Evolutionary conservation across 2,888 invertebrate species (phyloP).

Genomic region (Diogma glabrata): DNA sequence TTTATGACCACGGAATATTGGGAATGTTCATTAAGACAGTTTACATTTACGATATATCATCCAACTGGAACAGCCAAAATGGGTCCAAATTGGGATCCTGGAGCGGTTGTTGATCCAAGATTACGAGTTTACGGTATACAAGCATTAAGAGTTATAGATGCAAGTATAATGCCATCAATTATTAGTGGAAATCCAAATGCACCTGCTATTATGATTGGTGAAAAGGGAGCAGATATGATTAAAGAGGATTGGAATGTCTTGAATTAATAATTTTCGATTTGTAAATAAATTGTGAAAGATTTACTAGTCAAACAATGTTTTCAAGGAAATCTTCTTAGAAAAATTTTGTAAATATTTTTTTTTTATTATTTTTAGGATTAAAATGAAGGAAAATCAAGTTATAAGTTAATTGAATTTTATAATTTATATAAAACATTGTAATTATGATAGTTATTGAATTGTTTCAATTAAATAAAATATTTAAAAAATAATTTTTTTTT

Average conservation of each 20-base stretch:
- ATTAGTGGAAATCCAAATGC: slow-evolving; percentile 86
- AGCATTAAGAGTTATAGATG: slow-evolving; percentile 68
- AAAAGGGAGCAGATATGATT: slow-evolving; percentile 80
- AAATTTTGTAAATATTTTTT: neutral
- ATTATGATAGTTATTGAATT: too few relatives aligned
- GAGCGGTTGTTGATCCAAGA: slow-evolving; percentile 69
- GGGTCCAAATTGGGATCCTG: slow-evolving; percentile 64
- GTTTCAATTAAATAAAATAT: too few relatives aligned
- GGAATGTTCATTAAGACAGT: slow-evolving; percentile 74
- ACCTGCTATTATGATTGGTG: slow-evolving; percentile 81
- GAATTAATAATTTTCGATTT: neutral
- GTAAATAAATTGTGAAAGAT: neutral
- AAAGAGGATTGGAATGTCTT: slow-evolving; percentile 64
- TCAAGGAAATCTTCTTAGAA: neutral
- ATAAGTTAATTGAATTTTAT: too few relatives aligned
- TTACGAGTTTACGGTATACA: slow-evolving; percentile 66
- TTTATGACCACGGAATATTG: slow-evolving; percentile 74
- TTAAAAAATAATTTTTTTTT: too few relatives aligned
- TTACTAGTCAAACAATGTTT: neutral
- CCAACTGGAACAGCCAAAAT: slow-evolving; percentile 78
- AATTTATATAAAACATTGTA: too few relatives aligned
- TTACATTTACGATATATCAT: slow-evolving; percentile 74
- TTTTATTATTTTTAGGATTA: neutral
- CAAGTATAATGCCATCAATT: slow-evolving; percentile 80
- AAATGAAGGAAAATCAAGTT: too few relatives aligned